Base-by-base conservation (phyloP, 2,797 vertebrate species). In the Galago senegalensis region DNA sequence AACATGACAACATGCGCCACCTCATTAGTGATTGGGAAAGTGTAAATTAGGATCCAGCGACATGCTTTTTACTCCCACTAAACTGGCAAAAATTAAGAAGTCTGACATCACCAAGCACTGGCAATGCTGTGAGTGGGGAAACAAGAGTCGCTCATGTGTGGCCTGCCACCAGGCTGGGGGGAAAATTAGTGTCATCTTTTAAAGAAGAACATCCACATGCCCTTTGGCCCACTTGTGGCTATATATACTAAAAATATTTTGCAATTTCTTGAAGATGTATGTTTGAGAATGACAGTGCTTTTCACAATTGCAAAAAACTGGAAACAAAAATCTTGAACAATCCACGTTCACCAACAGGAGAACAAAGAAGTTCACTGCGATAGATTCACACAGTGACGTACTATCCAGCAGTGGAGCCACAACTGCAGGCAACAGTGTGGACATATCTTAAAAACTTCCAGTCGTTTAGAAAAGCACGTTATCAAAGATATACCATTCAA, bases 1-100 rank as follows among this genome's bases (percentile, higher is more conserved):
- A 89, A 27, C 93, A 70, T 7, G 20, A 49, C 60, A 93, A 67
- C 83, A 40, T 13, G 37, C 65, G 70, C 65, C 27, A 43, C 43
- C 61, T 93, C 76, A 12, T 95, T 84, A 77, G 60, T 77, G 43
- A 77, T 29, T 34, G 4, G 73, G 65, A 87, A 60, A 89, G 88
- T 87, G 60, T 31, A 81, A 91, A 87, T 89, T 6, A 63, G 84
- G 58, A 69, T 76, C 69, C 21, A 61, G 3, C 46, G 89, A 84
- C 72, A 80, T 88, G 56, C 34, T 61, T 61, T 86, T 61, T 18
- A 49, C 93, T 92, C 56, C 87, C 60, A 94, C 46, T 65, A 75
- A 80, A 49, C 9, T 46, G 70, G 65, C 81, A 89, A 84, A 82
- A 83, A 58, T 77, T 29, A 88, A 73, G 61, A 73, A 65, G 29